Evolutionary conservation across 2,797 vertebrate species (phyloP).

Genomic region (Etheostoma perlongum): DNA sequence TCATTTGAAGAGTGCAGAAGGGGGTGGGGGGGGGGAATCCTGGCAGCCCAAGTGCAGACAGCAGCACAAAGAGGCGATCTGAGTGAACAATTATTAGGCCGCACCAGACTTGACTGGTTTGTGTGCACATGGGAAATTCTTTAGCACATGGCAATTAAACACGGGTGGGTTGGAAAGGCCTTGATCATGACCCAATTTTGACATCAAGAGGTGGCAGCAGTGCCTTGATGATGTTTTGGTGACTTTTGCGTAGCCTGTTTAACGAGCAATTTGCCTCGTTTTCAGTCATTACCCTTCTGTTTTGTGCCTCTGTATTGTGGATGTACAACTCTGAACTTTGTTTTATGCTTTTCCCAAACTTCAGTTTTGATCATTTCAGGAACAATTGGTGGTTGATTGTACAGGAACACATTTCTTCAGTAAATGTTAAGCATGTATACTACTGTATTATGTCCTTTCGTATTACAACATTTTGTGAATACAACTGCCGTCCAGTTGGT

Average conservation of each 20-base stretch:
- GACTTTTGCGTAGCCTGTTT: constrained; percentile 57
- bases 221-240: constrained; percentile 45
- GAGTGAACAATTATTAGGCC: constrained; percentile 79
- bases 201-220: constrained; percentile 67
- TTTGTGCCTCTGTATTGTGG: constrained; percentile 12
- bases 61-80: constrained; percentile 79
- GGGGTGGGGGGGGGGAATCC: background rate
- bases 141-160: constrained; percentile 79
- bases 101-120: constrained; percentile 75
- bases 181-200: constrained; percentile 73
- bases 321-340: constrained; percentile 15
- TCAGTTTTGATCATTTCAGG: constrained; percentile 4
- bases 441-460: background rate
- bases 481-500: background rate
- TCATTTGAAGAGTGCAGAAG: constrained; percentile 55
- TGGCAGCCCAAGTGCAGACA: constrained; percentile 70
- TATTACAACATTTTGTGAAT: background rate
- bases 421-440: background rate
- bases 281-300: constrained; percentile 39
- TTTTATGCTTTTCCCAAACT: constrained; percentile 4
- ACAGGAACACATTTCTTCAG: background rate
- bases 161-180: constrained; percentile 60
- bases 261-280: constrained; percentile 43
- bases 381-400: background rate
- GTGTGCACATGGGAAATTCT: constrained; percentile 78